phyloP scores from a whole-genome alignment of 1,140 invertebrate species.

The Diorhabda sublineata region DNA sequence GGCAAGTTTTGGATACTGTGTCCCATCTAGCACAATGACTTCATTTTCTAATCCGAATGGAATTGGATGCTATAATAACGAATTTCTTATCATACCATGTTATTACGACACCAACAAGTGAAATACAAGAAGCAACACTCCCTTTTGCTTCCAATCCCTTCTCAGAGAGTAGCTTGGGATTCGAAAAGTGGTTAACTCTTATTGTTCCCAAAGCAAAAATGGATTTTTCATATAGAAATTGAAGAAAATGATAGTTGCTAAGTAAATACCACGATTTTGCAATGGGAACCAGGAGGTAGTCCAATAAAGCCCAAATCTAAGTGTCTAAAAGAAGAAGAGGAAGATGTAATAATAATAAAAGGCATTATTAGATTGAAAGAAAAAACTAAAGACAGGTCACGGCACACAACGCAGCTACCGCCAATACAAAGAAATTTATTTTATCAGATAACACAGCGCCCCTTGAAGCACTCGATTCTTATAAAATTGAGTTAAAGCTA shows the following conservation, averaged over 20 bases:
- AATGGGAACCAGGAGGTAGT: too few species aligned
- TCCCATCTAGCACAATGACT: conserved; percentile 31
- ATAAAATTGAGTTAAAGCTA: too few species aligned
- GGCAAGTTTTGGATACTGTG: conserved; percentile 42
- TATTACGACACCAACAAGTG: conserved; percentile 19
- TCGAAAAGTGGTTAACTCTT: conserved; percentile 43
- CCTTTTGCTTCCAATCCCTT: conserved; percentile 29
- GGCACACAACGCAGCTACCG: too few species aligned
- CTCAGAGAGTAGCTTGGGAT: conserved; percentile 41
- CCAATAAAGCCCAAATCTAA: too few species aligned
- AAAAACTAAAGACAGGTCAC: too few species aligned
- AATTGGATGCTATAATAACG: conserved; percentile 46
- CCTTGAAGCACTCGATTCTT: too few species aligned
- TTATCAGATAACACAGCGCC: too few species aligned
- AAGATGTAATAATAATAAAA: too few species aligned
- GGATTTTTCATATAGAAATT: conserved; percentile 27
- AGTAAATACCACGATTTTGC: conserved; percentile 36
- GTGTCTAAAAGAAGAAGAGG: too few species aligned
- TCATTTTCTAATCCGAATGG: conserved; percentile 44
- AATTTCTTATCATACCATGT: conserved; percentile 41
- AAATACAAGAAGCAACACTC: conserved; percentile 15
- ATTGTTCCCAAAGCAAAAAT: conserved; percentile 43
- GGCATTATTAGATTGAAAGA: too few species aligned
- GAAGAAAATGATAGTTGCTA: conserved; percentile 43
- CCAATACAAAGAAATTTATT: too few species aligned